Percentiles rank a stretch among this genome's conserved stretches.
Evolutionary conservation across 1,140 invertebrate species (phyloP).

Genomic region (Pygmarrhopalites habei): DNA sequence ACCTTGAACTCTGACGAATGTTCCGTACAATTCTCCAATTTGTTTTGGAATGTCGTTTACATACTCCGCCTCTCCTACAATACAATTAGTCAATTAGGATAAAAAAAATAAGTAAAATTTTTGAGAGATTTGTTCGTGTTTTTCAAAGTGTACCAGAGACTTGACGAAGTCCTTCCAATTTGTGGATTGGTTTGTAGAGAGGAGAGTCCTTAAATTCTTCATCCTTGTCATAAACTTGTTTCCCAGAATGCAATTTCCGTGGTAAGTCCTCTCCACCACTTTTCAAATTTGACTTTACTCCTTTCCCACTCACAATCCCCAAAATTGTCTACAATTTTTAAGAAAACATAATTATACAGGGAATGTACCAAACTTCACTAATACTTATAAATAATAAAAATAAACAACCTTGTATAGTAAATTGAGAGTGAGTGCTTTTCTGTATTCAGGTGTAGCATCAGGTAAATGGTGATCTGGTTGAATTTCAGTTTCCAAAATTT

Average conservation of each 20-base stretch:
- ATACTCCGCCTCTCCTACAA: slow-evolving; percentile 48
- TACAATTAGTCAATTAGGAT: slow-evolving; percentile 47
- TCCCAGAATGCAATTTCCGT: slow-evolving; percentile 40
- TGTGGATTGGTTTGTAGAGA: slow-evolving; percentile 46
- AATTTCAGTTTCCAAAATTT: slow-evolving; percentile 54
- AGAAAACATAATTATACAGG: neutral
- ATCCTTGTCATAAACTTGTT: slow-evolving; percentile 44
- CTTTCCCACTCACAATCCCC: slow-evolving; percentile 30
- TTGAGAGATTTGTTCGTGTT: neutral
- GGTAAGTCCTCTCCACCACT: slow-evolving; percentile 29
- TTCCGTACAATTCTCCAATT: slow-evolving; percentile 45
- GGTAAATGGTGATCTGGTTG: slow-evolving; percentile 55
- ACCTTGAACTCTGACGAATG: slow-evolving; percentile 45
- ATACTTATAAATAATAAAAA: slow-evolving; percentile 10
- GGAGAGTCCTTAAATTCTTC: slow-evolving; percentile 44
- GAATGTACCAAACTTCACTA: neutral
- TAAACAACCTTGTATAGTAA: slow-evolving; percentile 52
- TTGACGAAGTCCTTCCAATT: slow-evolving; percentile 45
- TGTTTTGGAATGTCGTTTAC: slow-evolving; percentile 44
- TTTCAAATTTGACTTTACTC: neutral
- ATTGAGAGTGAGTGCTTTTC: slow-evolving; percentile 42
- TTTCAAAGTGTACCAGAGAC: slow-evolving; percentile 15
- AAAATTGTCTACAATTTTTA: slow-evolving; percentile 35
- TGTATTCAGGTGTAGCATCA: slow-evolving; percentile 57
- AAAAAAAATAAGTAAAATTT: no score